Base-by-base conservation (phyloP, 2,113 vertebrate species). In the Rhynchomys soricoides region DNA sequence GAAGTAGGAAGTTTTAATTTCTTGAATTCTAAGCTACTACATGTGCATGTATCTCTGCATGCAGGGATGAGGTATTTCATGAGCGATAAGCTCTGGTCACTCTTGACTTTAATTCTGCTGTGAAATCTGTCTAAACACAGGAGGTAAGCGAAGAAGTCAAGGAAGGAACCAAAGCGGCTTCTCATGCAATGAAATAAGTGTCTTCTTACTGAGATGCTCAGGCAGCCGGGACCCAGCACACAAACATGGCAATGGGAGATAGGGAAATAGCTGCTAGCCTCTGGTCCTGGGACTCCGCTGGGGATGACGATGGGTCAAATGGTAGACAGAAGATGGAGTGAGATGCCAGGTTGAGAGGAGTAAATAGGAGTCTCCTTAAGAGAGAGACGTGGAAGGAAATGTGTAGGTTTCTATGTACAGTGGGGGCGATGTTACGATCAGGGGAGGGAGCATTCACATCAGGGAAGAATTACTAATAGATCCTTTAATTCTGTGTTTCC, bases 341-440 rank as follows among this genome's bases (percentile, higher is more conserved):
- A 93, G 74, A 71, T 85, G 29, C 70, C 68, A 34, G 55, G 62
- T 7, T 22, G 62, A 37, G 2, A 86, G 77, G 26, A 73, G 43
- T 37, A 21, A 93, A 91, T 77, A 57, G 52, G 81, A 40, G 2
- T 24, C 71, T 37, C n/a, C 17, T 40, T 21, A 64, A 90, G 73
- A 83, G 59, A 81, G 55, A 66, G 43, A 87, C n/a, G 88, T 34
- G 50, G n/a, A 43, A 55, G 12, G 66, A 96, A 95, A 48, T 7
- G n/a, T 43, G 82, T 40, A 52, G 48, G 79, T 52, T 55, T 64
- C 50, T 73, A 73, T 21, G 34, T 15, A 73, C 0, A 48, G 13
- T 2, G 40, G 1, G 22, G 55, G 22, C 9, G 62, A 4, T 1
- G 52, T 5, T 79, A 85, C 78, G 64, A 52, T 22, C 59, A 40